Evolutionary conservation across 2,797 vertebrate species (phyloP), one percentile per base, ranked within the genome.

Genomic region (Karalla daura): DNA sequence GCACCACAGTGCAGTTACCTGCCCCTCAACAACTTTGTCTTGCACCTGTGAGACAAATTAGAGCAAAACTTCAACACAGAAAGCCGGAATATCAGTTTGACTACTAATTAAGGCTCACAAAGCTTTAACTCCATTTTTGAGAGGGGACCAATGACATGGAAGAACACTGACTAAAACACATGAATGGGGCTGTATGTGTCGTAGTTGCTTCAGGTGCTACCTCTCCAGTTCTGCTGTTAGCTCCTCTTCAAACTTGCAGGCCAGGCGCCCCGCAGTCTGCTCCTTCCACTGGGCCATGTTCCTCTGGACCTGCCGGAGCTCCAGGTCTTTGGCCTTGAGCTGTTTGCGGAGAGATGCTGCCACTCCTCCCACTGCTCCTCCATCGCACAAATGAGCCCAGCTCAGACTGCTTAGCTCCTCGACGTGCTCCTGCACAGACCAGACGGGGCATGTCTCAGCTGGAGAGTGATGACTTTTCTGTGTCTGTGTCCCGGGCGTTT

Each of bases 261-360:
- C 84, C 50, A 94, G 90, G 3, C 85, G 86, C 25, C 86, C 74
- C 0, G 89, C 70, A 1, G 91, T 91, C 76, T 86, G 83, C 7
- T 92, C 91, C 67, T 93, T 94, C 93, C 93, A 93, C 66, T 85
- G 83, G 30, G 5, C 51, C 93, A 92, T 91, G 70, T 65, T 90
- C 74, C 72, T 90, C 83, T 93, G 93, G 43, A 93, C 80, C 71
- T 85, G 86, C 49, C 73, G 67, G 63, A 93, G 88, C 81, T 94
- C 91, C 32, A 79, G 39, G 43, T 93, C 92, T 85, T 94, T 94
- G 70, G 85, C 88, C 63, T 61, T 76, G 41, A 93, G 87, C 80
- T 93, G 92, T 61, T 83, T 90, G 44, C 73, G 80, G 23, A 93
- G 84, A 65, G 73, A 85, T 0, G 60, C 74, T n/a, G 79, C 83